Evolutionary conservation across 2,113 vertebrate genomes (phyloP).

Genomic region (Circaetus gallicus): DNA sequence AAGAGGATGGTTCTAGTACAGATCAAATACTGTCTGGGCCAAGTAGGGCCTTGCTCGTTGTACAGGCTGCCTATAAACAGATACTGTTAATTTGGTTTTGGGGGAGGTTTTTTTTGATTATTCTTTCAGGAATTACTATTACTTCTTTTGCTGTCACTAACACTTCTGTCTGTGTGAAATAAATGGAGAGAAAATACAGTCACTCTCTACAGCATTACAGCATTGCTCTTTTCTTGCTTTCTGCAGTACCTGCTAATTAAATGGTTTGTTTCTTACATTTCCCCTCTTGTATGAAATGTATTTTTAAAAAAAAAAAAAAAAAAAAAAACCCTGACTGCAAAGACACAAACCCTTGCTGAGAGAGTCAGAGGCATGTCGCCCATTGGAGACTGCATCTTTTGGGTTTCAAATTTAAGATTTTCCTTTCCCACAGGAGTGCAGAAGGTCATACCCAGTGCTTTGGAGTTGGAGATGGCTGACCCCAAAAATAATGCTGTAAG

Average conservation of each 20-base stretch:
- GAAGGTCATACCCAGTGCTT: background rate
- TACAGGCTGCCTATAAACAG: background rate
- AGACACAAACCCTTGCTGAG: background rate
- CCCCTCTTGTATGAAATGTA: background rate
- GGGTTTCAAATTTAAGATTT: background rate
- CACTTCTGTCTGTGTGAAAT: background rate
- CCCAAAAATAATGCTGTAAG: background rate
- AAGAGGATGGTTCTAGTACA: background rate
- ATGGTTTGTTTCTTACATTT: background rate
- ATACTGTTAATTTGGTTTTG: background rate
- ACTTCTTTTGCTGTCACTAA: background rate
- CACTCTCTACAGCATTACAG: background rate
- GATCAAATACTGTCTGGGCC: background rate
- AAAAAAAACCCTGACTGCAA: background rate
- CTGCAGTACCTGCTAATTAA: constrained; percentile 15
- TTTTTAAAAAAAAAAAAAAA: background rate
- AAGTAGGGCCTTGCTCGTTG: background rate
- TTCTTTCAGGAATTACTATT: background rate
- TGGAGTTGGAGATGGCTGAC: background rate
- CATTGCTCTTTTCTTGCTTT: background rate
- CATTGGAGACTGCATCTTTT: background rate
- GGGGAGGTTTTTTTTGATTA: background rate
- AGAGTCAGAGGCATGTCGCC: background rate
- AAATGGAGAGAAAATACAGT: background rate
- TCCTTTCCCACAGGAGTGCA: background rate